These are phyloP conservation scores for Plutella xylostella DNA, from an alignment of 2,888 invertebrate genomes.

Conservation along the genomic window DNA sequence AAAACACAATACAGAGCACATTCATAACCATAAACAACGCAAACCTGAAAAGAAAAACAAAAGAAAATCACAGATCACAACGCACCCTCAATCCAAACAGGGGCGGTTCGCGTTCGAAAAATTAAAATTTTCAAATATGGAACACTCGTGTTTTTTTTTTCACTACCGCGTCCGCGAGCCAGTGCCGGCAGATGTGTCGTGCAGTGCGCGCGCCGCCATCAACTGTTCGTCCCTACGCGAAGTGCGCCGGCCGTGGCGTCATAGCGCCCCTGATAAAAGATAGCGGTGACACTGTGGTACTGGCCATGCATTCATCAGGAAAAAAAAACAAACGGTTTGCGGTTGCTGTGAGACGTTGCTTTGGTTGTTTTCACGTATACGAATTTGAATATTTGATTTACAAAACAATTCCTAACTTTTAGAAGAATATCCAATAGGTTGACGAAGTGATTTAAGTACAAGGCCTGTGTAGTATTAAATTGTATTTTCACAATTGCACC, in stretches of 20 bases:
- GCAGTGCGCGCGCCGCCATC: conserved; percentile 60
- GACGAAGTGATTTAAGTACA: too few relatives aligned
- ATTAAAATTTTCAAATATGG: background rate
- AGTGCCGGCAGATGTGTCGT: conserved; percentile 55
- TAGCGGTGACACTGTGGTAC: too few relatives aligned
- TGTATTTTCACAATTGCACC: too few relatives aligned
- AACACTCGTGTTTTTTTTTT: conserved; percentile 30
- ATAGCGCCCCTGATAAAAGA: conserved; percentile 51
- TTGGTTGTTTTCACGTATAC: too few relatives aligned
- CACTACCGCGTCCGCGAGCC: conserved; percentile 37
- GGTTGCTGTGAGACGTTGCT: too few relatives aligned
- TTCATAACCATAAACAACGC: background rate
- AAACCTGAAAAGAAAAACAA: conserved; percentile 1
- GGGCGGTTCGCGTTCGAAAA: background rate
- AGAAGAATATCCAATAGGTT: too few relatives aligned
- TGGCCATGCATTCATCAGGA: too few relatives aligned
- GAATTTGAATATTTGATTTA: too few relatives aligned
- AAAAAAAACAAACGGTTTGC: too few relatives aligned
- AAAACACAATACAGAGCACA: too few relatives aligned
- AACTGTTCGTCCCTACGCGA: conserved; percentile 41
- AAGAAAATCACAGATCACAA: conserved; percentile 3
- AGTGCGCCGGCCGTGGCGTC: conserved; percentile 31
- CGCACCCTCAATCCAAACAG: conserved; percentile 1
- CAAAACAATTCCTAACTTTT: too few relatives aligned
- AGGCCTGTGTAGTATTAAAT: too few relatives aligned